Evolutionary conservation across 2,888 invertebrate species (phyloP).

Genomic region (Pollenia labialis): DNA sequence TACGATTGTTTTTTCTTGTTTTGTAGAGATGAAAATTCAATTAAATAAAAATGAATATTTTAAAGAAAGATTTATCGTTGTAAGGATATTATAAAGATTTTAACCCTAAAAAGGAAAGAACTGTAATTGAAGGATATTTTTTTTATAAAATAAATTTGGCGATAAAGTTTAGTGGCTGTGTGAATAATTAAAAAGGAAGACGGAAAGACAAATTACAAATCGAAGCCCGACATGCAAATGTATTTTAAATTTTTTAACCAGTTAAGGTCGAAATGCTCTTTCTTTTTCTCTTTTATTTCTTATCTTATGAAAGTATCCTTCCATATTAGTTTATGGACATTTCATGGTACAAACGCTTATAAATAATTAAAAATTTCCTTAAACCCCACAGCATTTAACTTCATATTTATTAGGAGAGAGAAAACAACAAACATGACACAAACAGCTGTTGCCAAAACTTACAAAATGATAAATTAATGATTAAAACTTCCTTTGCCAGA

Average conservation of each 20-base stretch:
- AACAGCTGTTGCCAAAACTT: slow-evolving; percentile 35
- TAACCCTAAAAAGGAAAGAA: slow-evolving; percentile 21
- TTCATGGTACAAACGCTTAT: background rate
- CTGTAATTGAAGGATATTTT: too few relatives aligned
- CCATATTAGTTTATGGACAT: too few relatives aligned
- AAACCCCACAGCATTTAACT: slow-evolving; percentile 36
- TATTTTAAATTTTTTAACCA: too few relatives aligned
- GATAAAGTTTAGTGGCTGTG: too few relatives aligned
- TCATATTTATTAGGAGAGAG: slow-evolving; percentile 26
- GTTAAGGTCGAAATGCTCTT: too few relatives aligned
- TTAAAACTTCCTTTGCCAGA: background rate
- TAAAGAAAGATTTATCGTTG: slow-evolving; percentile 34
- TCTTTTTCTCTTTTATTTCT: too few relatives aligned
- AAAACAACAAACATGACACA: slow-evolving; percentile 5
- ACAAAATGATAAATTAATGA: slow-evolving; percentile 11
- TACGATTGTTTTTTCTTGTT: background rate
- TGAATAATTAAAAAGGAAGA: too few relatives aligned
- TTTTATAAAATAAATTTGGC: too few relatives aligned
- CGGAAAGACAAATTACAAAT: too few relatives aligned
- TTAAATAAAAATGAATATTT: slow-evolving; percentile 53
- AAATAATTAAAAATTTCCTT: background rate
- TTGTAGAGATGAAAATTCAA: slow-evolving; percentile 37
- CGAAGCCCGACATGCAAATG: too few relatives aligned
- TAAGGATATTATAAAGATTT: background rate
- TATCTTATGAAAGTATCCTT: too few relatives aligned